Conservation (phyloP, 2,113 vertebrate genomes). For the Mesocricetus auratus region DNA sequence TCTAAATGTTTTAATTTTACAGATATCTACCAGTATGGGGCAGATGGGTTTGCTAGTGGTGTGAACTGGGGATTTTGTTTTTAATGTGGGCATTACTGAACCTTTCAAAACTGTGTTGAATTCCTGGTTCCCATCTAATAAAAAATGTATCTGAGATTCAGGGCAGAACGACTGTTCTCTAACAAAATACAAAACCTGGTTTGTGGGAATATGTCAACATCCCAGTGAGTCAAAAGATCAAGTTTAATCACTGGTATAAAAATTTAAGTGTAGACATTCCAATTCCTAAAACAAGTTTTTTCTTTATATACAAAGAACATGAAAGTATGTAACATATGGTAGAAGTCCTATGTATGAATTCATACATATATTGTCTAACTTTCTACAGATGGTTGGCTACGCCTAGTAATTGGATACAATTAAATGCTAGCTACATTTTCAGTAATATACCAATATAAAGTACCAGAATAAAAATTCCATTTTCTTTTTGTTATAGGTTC, state of each 20-base stretch:
- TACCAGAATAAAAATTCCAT: conserved; percentile 90
- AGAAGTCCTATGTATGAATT: conserved; percentile 75
- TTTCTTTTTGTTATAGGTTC: conserved; percentile 94
- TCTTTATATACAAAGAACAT: conserved; percentile 72
- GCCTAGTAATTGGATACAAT: conserved; percentile 87
- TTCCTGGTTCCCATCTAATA: conserved; percentile 64
- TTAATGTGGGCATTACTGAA: conserved; percentile 65
- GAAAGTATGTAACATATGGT: conserved; percentile 81
- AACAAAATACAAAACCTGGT: conserved; percentile 75
- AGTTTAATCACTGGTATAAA: conserved; percentile 71
- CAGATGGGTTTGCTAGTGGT: conserved; percentile 65
- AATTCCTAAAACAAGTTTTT: conserved; percentile 81
- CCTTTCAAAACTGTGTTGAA: conserved; percentile 74
- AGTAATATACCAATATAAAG: conserved; percentile 89
- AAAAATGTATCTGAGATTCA: conserved; percentile 63
- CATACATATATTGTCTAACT: conserved; percentile 82
- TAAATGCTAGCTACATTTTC: conserved; percentile 86
- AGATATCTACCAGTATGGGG: conserved; percentile 21
- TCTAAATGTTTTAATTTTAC: conserved; percentile 16
- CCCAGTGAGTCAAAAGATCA: conserved; percentile 33
- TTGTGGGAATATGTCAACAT: conserved; percentile 72
- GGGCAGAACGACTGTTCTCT: conserved; percentile 76
- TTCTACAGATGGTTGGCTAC: conserved; percentile 84
- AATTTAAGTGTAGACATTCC: conserved; percentile 64
- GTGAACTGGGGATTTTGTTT: conserved; percentile 26